phyloP scores from a whole-genome alignment of 2,113 vertebrate genomes.

The Oncorhynchus nerka region DNA sequence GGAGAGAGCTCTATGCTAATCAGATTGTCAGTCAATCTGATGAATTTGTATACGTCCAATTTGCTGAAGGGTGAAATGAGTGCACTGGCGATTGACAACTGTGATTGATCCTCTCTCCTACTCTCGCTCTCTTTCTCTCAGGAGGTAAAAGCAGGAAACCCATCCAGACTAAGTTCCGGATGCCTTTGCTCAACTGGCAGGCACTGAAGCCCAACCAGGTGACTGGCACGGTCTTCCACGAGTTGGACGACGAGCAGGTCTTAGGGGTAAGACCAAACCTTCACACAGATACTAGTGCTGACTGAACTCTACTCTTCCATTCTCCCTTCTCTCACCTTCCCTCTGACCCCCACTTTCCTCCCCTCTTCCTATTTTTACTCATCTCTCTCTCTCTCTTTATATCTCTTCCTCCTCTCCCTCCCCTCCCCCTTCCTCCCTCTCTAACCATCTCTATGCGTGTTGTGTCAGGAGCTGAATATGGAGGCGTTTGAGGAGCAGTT shows the following conservation, averaged over 20 bases:
- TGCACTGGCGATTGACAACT: too few relatives aligned
- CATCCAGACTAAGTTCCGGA: constrained; percentile 86
- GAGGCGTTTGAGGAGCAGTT: constrained; percentile 91
- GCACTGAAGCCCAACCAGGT: constrained; percentile 87
- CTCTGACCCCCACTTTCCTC: too few relatives aligned
- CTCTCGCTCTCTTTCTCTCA: constrained; percentile 4
- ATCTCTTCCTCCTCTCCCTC: too few relatives aligned
- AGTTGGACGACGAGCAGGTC: constrained; percentile 87
- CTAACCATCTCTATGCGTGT: not conserved
- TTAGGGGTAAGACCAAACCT: constrained; percentile 75
- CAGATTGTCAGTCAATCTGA: not conserved
- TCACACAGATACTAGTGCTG: not conserved
- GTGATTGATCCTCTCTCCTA: too few relatives aligned
- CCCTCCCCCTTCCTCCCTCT: not conserved
- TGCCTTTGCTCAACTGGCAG: constrained; percentile 92
- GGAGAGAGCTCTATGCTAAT: not conserved
- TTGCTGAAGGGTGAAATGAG: too few relatives aligned
- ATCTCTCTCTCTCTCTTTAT: too few relatives aligned
- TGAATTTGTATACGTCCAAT: too few relatives aligned
- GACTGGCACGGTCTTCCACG: constrained; percentile 84
- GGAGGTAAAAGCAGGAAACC: constrained; percentile 80
- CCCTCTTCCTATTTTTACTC: too few relatives aligned
- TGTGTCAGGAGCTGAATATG: constrained; percentile 90
- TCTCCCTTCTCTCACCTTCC: not conserved
- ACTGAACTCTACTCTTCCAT: not conserved